Base-by-base conservation (phyloP, 2,888 invertebrate species). In the Theretra japonica region DNA sequence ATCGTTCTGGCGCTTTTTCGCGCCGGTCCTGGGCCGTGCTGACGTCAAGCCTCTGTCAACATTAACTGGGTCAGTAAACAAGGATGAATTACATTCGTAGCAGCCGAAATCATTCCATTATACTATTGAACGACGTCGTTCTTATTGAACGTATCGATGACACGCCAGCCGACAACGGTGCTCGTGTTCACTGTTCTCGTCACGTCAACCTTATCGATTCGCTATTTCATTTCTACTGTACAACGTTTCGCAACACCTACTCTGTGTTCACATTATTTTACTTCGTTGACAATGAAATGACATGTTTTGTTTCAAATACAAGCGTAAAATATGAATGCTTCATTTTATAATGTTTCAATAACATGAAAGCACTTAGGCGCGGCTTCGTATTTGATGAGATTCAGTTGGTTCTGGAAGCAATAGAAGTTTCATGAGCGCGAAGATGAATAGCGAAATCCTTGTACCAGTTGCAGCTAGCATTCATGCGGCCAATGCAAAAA, bases 1-100 rank as follows among this genome's bases (percentile, higher is more conserved):
- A 87, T 86, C 77, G 80, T 80, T 79, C 80, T 80, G 81, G 82
- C 82, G 83, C 81, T 86, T 88, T 88, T 90, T 88, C 84, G 82
- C 82, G 80, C 77, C 85, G 82, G 82, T 86, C 84, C 86, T 86
- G 83, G 83, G 82, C 83, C 82, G 74, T 81, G 83, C 86, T 92
- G 91, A 91, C 91, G 91, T 91, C 92, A 92, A 88, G 81, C 84
- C 86, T 89, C 86, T 89, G 91, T 91, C 91, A 90, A 91, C 90
- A 89, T 86, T 88, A 92, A 92, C 90, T 90, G 89, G 91, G 90
- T 91, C 91, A 91, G 88, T 88, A 89, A 88, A 91, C 87, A 88
- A 86, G 87, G 88, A 89, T 88, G 88, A 89, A 88, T 91, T 89
- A 88, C 87, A 90, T 87, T 90, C 83, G 82, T 84, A 88, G 83